A percentile compares a stretch with the other conserved stretches of the same genome.
Evolutionary conservation across 2,888 invertebrate species (phyloP).

Genomic region (Frankliniella intonsa): DNA sequence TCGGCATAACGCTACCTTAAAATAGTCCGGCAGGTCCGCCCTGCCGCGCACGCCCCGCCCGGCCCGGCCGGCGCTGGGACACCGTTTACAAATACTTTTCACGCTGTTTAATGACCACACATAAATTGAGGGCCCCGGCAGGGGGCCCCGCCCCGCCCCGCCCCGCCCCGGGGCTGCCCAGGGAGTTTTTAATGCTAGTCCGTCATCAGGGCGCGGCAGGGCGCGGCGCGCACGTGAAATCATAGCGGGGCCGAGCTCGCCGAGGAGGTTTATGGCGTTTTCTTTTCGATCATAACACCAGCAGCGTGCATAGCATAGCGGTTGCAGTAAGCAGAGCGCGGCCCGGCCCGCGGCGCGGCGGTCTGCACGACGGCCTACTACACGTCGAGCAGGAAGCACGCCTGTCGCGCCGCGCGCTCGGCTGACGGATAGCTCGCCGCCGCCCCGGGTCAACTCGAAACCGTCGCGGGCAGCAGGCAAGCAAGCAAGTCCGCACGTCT

Average conservation of each 20-base stretch:
- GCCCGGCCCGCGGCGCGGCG: neutral
- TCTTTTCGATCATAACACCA: neutral
- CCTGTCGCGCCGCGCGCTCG: no score
- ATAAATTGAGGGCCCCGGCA: neutral
- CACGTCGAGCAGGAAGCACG: no score
- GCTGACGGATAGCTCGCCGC: no score
- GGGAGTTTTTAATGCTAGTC: neutral
- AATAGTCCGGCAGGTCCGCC: neutral
- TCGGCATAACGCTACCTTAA: slow-evolving; percentile 10
- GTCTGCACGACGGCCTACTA: neutral
- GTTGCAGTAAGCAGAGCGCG: neutral
- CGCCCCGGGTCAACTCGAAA: no score
- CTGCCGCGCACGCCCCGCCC: neutral
- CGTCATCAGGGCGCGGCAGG: neutral
- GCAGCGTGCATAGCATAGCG: neutral
- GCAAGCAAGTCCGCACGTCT: no score
- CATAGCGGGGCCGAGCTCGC: neutral
- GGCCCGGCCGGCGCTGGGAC: neutral
- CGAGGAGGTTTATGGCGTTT: slow-evolving; percentile 1
- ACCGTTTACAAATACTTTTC: slow-evolving; percentile 24
- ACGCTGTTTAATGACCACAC: slow-evolving; percentile 15
- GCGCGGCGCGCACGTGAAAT: neutral
- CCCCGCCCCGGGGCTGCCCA: no score
- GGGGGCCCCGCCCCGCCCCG: no score
- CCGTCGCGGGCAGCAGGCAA: no score